Evolutionary conservation across 2,113 vertebrate genomes (phyloP).

Genomic region (Misgurnus anguillicaudatus): DNA sequence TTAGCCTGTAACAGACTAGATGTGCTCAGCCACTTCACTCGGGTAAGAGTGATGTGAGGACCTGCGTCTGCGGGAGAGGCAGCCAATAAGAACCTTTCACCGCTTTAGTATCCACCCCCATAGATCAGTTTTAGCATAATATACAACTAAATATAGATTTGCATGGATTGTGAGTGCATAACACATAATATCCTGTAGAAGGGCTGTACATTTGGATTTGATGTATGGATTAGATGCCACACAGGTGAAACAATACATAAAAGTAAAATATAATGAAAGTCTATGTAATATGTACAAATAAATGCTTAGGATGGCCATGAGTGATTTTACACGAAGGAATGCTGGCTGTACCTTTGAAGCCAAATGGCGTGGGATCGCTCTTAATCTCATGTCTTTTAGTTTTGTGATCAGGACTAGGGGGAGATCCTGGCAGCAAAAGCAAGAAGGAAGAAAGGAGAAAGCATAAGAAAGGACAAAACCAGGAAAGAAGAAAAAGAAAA

Average conservation of each 20-base stretch:
- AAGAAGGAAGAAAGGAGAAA: conserved; percentile 58
- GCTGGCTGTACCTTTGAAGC: conserved; percentile 84
- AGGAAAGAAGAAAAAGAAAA: conserved; percentile 36
- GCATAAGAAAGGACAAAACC: conserved; percentile 57
- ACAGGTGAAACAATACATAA: not conserved
- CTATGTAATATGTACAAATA: not conserved
- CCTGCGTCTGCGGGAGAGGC: conserved; percentile 73
- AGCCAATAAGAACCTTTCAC: conserved; percentile 59
- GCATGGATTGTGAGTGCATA: not conserved
- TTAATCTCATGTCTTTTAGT: conserved; percentile 92
- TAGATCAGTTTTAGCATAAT: not conserved
- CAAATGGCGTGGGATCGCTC: conserved; percentile 95
- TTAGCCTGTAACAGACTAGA: conserved; percentile 77
- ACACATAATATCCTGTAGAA: no score
- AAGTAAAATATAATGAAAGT: conserved; percentile 5
- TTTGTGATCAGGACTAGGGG: conserved; percentile 94
- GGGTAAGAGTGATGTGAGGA: conserved; percentile 70
- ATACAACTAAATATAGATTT: conserved; percentile 2
- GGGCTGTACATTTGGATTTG: not conserved
- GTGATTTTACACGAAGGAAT: conserved; percentile 1
- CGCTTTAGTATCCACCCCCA: not conserved
- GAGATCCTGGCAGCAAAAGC: conserved; percentile 79
- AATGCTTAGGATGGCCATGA: not conserved
- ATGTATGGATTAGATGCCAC: not conserved
- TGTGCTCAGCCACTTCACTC: conserved; percentile 78